Percentiles rank a stretch among this genome's conserved stretches.
Evolutionary conservation across 2,888 invertebrate species (phyloP).

Genomic region (Pilophorus perplexus): DNA sequence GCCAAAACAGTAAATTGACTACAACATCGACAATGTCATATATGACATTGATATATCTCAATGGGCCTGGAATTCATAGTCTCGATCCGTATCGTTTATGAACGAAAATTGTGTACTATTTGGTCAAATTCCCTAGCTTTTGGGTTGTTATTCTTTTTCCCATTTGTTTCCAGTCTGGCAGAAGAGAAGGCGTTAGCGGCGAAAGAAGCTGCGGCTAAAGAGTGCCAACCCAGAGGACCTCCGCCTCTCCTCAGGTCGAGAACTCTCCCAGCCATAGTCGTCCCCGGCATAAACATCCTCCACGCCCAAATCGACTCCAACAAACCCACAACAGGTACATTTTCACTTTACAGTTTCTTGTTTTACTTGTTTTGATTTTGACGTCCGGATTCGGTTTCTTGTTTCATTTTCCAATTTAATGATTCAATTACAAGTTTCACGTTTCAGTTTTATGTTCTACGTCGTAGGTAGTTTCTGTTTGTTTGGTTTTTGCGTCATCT

Average conservation of each 20-base stretch:
- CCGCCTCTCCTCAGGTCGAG: conserved; percentile 78
- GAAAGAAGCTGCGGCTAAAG: conserved; percentile 11
- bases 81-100: too few species aligned
- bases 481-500: too few species aligned
- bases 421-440: background rate
- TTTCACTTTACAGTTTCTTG: background rate
- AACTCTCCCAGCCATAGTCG: conserved; percentile 83
- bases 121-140: too few species aligned
- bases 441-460: too few species aligned
- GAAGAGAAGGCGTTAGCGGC: conserved; percentile 25
- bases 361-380: background rate
- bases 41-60: too few species aligned
- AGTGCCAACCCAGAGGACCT: conserved; percentile 53
- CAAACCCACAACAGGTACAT: conserved; percentile 38
- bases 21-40: too few species aligned
- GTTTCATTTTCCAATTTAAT: background rate
- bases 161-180: too few species aligned
- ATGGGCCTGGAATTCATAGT: too few species aligned
- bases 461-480: too few species aligned
- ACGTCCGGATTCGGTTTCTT: background rate
- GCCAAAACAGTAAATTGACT: too few species aligned
- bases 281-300: conserved; percentile 77
- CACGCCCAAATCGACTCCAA: conserved; percentile 77
- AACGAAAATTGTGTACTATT: too few species aligned
- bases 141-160: too few species aligned